Conservation (phyloP, 2,888 invertebrate species). For the Dicyrtomina minuta region DNA sequence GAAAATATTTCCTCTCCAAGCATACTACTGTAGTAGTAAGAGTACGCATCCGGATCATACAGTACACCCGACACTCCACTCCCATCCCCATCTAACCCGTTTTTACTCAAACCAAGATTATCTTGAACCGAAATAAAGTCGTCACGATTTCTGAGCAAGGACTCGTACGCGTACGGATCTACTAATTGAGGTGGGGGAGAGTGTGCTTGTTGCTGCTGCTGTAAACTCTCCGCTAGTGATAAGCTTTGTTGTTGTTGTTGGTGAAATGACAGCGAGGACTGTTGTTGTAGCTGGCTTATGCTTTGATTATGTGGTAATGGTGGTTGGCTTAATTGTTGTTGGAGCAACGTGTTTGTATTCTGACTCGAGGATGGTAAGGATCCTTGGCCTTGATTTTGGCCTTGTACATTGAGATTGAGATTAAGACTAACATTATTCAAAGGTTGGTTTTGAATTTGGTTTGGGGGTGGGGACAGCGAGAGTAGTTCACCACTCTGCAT, state of each 20-base stretch:
- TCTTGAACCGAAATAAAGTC: constrained; percentile 43
- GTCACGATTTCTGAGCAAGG: constrained; percentile 41
- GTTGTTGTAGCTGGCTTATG: too few species aligned
- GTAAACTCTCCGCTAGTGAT: constrained; percentile 10
- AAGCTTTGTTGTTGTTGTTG: not conserved
- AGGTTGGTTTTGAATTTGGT: too few species aligned
- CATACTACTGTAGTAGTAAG: constrained; percentile 48
- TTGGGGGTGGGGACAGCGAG: constrained; percentile 28
- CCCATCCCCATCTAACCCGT: constrained; percentile 34
- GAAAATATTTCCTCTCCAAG: constrained; percentile 48
- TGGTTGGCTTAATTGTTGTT: constrained; percentile 15
- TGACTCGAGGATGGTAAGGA: not conserved
- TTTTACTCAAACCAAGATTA: constrained; percentile 35
- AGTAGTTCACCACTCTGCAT: constrained; percentile 46
- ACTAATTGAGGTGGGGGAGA: constrained; percentile 10
- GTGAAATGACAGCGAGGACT: not conserved
- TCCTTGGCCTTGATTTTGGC: too few species aligned
- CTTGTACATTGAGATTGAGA: too few species aligned
- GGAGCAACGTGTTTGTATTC: not conserved
- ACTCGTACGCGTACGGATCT: constrained; percentile 43
- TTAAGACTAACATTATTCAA: too few species aligned
- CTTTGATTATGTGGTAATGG: constrained; percentile 30
- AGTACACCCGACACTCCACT: constrained; percentile 42
- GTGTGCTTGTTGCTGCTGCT: constrained; percentile 35
- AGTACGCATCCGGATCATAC: constrained; percentile 49